Percentiles rank a stretch among this genome's conserved stretches.
Evolutionary conservation across 2,113 vertebrate genomes (phyloP).

Genomic region (Poeciliopsis retropinna): DNA sequence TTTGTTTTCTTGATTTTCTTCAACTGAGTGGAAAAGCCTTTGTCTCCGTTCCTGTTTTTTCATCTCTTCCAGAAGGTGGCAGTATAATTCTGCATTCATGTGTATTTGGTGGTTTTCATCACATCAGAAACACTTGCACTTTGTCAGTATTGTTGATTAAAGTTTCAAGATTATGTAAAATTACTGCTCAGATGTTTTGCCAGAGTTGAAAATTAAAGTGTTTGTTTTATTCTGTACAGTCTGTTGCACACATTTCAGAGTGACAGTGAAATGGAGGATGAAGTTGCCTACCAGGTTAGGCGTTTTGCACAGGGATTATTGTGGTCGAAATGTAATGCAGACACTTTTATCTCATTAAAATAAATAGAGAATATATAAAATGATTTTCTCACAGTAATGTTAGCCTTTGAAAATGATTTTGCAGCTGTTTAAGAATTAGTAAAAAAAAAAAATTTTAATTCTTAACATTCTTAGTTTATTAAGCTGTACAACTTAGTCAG

Average conservation of each 20-base stretch:
- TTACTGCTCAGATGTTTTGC: neutral
- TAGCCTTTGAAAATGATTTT: neutral
- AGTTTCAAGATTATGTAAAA: neutral
- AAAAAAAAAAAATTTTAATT: neutral
- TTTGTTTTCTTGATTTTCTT: neutral
- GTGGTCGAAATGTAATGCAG: neutral
- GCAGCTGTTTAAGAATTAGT: neutral
- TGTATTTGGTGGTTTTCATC: conserved; percentile 5
- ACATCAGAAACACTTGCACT: conserved; percentile 13
- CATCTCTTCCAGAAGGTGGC: conserved; percentile 54
- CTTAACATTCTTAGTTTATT: neutral
- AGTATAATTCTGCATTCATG: conserved; percentile 30
- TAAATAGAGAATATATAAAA: neutral
- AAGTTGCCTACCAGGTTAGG: neutral
- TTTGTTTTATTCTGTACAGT: neutral
- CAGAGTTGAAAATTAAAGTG: neutral
- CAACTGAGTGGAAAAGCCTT: neutral
- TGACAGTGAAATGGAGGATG: neutral
- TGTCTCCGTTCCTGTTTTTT: neutral
- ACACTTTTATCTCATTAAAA: neutral
- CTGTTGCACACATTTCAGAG: neutral
- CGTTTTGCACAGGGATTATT: neutral
- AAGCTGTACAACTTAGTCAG: neutral
- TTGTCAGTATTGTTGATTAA: neutral
- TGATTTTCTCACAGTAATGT: neutral